Conservation (phyloP, 2,797 vertebrate genomes). For the Notamacropus eugenii region DNA sequence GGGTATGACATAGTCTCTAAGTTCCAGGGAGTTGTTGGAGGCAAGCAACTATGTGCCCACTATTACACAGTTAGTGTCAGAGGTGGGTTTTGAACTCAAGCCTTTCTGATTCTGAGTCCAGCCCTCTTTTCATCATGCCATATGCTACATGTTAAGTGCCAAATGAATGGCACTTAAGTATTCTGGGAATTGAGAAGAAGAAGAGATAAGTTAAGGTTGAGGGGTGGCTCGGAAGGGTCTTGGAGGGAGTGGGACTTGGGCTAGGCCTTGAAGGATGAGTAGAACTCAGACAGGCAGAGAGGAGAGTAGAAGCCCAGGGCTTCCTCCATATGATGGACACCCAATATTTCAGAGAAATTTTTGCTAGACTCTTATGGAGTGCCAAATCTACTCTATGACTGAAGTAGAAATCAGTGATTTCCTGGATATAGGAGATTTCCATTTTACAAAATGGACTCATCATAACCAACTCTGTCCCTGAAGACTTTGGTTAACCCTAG, state of each 20-base stretch:
- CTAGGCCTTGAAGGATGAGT: neutral
- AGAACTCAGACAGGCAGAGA: neutral
- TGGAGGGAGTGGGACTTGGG: neutral
- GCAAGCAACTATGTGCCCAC: too few relatives aligned
- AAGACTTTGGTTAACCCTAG: neutral
- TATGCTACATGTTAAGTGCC: neutral
- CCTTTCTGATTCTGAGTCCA: neutral
- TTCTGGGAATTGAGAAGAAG: neutral
- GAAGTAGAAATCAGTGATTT: constrained; percentile 1
- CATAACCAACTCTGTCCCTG: neutral
- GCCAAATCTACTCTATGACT: neutral
- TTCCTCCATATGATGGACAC: neutral
- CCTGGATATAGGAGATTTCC: neutral
- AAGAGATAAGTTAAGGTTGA: too few relatives aligned
- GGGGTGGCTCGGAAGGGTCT: neutral
- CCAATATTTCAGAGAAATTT: neutral
- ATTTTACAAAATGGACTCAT: neutral
- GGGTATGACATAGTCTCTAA: neutral
- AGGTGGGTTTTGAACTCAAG: neutral
- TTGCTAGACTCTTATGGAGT: neutral
- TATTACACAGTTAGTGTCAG: neutral
- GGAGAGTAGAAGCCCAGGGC: neutral
- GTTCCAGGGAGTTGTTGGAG: neutral
- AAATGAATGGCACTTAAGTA: neutral
- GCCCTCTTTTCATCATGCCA: neutral